Evolutionary conservation across 2,797 vertebrate species (phyloP).

Genomic region (Gallirallus australis): DNA sequence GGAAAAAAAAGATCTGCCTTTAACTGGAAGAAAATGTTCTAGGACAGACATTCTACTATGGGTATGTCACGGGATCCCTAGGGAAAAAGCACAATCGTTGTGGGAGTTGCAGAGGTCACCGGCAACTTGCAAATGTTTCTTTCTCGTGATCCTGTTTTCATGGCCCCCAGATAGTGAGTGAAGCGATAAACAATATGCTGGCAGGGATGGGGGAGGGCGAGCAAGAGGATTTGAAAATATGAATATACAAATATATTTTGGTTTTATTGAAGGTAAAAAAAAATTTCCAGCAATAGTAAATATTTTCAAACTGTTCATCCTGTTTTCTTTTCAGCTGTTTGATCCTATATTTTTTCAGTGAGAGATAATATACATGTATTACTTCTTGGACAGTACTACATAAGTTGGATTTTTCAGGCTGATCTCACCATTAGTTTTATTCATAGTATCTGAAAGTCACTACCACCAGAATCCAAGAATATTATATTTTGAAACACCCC

Average conservation of each 20-base stretch:
- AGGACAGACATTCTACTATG: constrained; percentile 20
- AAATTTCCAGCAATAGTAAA: not conserved
- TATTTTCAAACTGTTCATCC: not conserved
- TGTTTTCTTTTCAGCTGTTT: not conserved
- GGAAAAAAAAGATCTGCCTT: not conserved
- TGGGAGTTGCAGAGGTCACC: constrained; percentile 43
- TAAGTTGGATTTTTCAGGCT: not conserved
- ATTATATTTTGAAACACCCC: not conserved
- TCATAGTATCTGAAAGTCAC: not conserved
- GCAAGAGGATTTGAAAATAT: not conserved
- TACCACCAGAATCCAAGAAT: not conserved
- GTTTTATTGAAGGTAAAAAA: not conserved
- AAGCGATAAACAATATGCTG: not conserved
- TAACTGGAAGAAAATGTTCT: constrained; percentile 61
- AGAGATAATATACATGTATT: not conserved
- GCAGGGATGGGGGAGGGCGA: not conserved
- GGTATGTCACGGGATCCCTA: constrained; percentile 33
- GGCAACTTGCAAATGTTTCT: not conserved
- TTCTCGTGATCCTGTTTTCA: constrained; percentile 37
- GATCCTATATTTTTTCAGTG: not conserved
- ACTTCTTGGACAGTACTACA: not conserved
- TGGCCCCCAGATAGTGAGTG: not conserved
- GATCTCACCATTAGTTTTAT: not conserved
- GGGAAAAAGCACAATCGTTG: not conserved
- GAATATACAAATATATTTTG: not conserved